A percentile compares a stretch with the other conserved stretches of the same genome.
Conservation (phyloP, 1,140 invertebrate genomes). For the Belonocnema kinseyi region DNA sequence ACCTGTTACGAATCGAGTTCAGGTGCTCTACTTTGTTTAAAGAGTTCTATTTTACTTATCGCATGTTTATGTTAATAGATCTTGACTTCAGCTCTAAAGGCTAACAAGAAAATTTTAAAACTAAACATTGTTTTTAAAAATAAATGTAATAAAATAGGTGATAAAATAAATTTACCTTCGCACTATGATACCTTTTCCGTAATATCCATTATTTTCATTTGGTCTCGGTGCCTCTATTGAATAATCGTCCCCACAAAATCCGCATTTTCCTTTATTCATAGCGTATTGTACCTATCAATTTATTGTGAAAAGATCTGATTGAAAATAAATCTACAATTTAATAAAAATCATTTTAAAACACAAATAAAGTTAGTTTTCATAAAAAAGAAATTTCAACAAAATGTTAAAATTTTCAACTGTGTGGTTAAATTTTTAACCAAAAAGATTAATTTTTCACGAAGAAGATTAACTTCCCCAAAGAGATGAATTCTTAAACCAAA, state of each 20-base stretch:
- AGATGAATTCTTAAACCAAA: neutral
- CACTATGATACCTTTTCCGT: constrained; percentile 78
- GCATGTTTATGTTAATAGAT: constrained; percentile 8
- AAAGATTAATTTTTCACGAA: neutral
- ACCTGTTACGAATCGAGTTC: constrained; percentile 15
- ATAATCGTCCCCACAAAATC: constrained; percentile 79
- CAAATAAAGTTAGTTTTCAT: neutral
- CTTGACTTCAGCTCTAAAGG: neutral
- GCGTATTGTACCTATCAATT: constrained; percentile 65
- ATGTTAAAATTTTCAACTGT: too few species aligned
- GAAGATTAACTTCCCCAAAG: neutral
- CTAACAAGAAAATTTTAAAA: too few species aligned
- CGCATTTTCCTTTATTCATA: constrained; percentile 77
- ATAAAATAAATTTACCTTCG: constrained; percentile 52
- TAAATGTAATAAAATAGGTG: too few species aligned
- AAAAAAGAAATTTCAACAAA: neutral
- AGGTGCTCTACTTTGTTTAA: neutral
- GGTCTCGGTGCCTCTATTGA: constrained; percentile 73
- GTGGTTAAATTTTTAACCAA: too few species aligned
- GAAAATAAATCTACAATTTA: neutral
- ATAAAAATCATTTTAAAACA: neutral
- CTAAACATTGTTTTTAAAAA: too few species aligned
- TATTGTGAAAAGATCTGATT: neutral
- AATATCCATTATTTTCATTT: constrained; percentile 80
- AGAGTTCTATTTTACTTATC: neutral